Conservation (phyloP, 2,113 vertebrate species). For the Dolichotis patagonum region DNA sequence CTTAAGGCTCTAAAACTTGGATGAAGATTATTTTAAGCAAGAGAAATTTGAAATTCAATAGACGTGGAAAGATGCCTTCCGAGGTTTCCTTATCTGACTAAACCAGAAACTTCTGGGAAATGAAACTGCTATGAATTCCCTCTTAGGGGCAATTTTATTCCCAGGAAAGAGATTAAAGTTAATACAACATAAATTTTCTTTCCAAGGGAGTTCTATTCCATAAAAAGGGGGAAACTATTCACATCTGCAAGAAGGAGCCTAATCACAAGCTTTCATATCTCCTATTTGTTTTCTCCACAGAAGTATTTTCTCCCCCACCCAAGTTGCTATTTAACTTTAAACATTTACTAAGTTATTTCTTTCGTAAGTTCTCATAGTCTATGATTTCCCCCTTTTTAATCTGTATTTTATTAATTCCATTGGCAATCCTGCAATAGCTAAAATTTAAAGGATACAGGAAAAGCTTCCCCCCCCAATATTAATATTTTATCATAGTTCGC, state of each 20-base stretch:
- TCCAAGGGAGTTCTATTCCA: background rate
- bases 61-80: background rate
- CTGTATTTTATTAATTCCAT: background rate
- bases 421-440: background rate
- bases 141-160: background rate
- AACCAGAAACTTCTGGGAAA: background rate
- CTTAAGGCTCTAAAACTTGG: background rate
- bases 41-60: background rate
- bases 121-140: background rate
- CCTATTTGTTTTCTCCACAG: background rate
- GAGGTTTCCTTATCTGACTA: background rate
- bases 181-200: background rate
- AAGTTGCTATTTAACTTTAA: background rate
- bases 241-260: background rate
- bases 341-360: background rate
- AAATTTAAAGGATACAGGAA: background rate
- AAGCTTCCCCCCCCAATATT: background rate
- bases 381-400: background rate
- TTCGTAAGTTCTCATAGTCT: background rate
- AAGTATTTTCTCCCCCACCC: background rate
- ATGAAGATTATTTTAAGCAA: background rate
- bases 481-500: too few species aligned
- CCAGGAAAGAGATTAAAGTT: background rate
- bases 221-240: background rate
- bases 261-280: background rate